Evolutionary conservation across 2,888 invertebrate genomes (phyloP), one percentile per base, ranked within the genome.

Genomic region (Heliconius erato): DNA sequence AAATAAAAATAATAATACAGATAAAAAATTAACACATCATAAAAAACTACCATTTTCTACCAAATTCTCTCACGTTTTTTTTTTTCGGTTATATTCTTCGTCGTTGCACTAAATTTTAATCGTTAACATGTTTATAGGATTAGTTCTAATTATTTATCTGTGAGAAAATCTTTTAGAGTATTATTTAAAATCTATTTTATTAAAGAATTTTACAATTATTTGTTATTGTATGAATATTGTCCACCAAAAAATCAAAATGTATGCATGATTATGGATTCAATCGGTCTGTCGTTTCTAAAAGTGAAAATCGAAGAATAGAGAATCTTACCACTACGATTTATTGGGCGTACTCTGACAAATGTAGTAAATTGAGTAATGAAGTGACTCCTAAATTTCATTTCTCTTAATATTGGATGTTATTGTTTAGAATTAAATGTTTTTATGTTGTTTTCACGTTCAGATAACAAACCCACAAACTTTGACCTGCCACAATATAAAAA

Each of bases 71-170:
- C 82, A 82, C 74, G 74, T 68, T 72, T 28, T 68, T 80, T 81
- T 69, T 68, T 80, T 82, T 83, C 79, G 79, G 74, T 49, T 16
- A 19, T 76, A 79, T 67, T 80, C 80, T 79, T 79, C 71, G 65
- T 63, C 14, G 23, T 79, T 79, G 82, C 83, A 84, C 83, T 83
- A 80, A 79, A 32, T 67, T 79, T 40, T 82, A 84, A 83, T 83
- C 74, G 80, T 80, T 82, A 67, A 67, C 68, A 77, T 74, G 65
- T 32, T 79, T 79, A 79, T 79, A 72, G 79, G 65, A 81, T 69
- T 79, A 71, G 49, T 79, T 83, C n/a, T 82, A 44, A 78, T 67
- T 19, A 44, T 44, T 9, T 28, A 83, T 83, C 83, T 80, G 69
- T 83, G 82, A 49, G 84, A 84, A 82, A 77, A 83, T 84, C 79